phyloP scores from a whole-genome alignment of 2,888 invertebrate genomes.

The Pycnomerus fuliginosus region DNA sequence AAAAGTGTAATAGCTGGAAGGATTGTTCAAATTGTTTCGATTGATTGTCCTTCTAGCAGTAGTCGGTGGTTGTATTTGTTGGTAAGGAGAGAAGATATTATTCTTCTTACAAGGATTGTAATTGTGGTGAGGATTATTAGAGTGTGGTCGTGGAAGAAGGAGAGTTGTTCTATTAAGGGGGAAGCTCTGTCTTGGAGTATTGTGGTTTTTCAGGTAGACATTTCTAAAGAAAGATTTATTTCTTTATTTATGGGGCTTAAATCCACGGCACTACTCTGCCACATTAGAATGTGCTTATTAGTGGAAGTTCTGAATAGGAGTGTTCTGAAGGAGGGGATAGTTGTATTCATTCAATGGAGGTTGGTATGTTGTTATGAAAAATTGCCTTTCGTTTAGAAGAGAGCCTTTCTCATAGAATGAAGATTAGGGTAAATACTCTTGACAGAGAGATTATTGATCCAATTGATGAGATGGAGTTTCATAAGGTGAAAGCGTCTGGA shows the following conservation, averaged over 20 bases:
- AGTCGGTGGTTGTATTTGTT: conserved; percentile 61
- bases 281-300: conserved; percentile 62
- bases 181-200: conserved; percentile 63
- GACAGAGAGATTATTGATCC: conserved; percentile 65
- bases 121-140: conserved; percentile 64
- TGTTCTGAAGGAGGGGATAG: conserved; percentile 60
- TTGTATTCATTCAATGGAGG: conserved; percentile 66
- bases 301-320: conserved; percentile 60
- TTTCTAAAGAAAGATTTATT: conserved; percentile 63
- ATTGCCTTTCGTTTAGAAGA: conserved; percentile 54
- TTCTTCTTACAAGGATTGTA: conserved; percentile 60
- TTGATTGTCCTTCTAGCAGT: conserved; percentile 60
- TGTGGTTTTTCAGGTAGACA: conserved; percentile 61
- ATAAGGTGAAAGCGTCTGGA: conserved; percentile 63
- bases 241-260: conserved; percentile 68
- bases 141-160: conserved; percentile 64
- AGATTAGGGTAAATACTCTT: conserved; percentile 60
- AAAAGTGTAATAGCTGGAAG: conserved; percentile 62
- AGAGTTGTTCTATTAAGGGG: conserved; percentile 66
- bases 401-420: conserved; percentile 64
- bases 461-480: conserved; percentile 68
- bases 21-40: conserved; percentile 67
- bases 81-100: conserved; percentile 59
- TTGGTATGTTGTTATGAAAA: conserved; percentile 55
- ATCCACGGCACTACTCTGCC: conserved; percentile 63